phyloP scores from a whole-genome alignment of 2,113 vertebrate genomes.

The Anarrhichthys ocellatus region DNA sequence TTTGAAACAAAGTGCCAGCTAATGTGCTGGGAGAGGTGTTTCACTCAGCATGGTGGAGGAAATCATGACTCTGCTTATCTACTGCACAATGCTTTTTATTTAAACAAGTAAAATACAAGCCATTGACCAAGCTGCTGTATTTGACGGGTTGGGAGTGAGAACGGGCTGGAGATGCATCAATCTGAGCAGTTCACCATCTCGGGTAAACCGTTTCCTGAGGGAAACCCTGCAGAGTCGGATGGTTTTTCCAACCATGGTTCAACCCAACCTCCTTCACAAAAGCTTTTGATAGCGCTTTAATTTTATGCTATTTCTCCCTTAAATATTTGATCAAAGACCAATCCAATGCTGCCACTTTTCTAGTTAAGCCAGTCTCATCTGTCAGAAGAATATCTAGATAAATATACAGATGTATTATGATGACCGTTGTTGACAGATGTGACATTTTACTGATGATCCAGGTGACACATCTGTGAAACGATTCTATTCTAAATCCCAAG shows the following conservation, averaged over 20 bases:
- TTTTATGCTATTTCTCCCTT: not conserved
- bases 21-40: constrained; percentile 31
- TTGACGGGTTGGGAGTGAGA: not conserved
- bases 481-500: not conserved
- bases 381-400: not conserved
- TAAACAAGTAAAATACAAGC: not conserved
- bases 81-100: not conserved
- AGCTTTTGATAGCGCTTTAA: too few species aligned
- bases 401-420: not conserved
- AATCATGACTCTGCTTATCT: constrained; percentile 28
- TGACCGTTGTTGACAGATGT: not conserved
- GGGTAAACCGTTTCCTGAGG: not conserved
- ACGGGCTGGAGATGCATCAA: not conserved
- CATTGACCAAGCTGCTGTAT: not conserved
- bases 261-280: not conserved
- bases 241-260: not conserved
- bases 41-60: constrained; percentile 25
- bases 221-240: not conserved
- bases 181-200: not conserved
- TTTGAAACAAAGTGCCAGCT: constrained; percentile 59
- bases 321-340: not conserved
- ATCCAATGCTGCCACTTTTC: not conserved
- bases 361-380: not conserved
- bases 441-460: not conserved
- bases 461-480: not conserved